Base-by-base conservation (phyloP, 37 sponge, comb jelly and placozoan species). In the Spongilla lacustris region DNA sequence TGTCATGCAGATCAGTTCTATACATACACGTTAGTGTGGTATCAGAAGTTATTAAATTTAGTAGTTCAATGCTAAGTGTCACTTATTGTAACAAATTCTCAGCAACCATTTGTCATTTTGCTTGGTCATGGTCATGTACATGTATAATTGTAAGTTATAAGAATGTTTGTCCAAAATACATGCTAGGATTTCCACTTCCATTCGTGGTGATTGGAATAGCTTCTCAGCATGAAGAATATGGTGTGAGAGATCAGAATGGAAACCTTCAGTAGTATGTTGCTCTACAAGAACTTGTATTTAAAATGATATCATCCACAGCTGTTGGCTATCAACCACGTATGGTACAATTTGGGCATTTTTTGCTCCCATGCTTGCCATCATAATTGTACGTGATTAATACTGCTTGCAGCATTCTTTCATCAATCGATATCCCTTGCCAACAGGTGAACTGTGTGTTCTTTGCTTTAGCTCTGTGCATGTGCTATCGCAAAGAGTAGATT, bases 361-460 rank as follows among this genome's bases (percentile, higher is more conserved):
- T 49, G 81, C 50, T 41, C 90, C 90, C 17, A 85, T 90, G 86
- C 30, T 85, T 29, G 81, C 48, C 28, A 81, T 85, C 21, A 58
- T 90, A 29, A 10, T 90, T 49, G 90, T 90, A 81, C 46, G 90
- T 67, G 23, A 13, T 32, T 23, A 36, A 41, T 23, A 33, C 29
- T n/a, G 29, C 11, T 25, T 58, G 58, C 21, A 58, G 4, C 41
- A 41, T 41, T 41, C 41, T 14, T 58, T n/a, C n/a, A 19, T 14
- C 21, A 10, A 1, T 17, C 11, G 58, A 8, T 17, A 58, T n/a
- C n/a, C n/a, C n/a, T n/a, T n/a, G n/a, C n/a, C n/a, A 70, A n/a
- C 82, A 87, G 88, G 67, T 87, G 23, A 87, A 87, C 50, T 75
- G 81, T 25, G 74, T 80, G 31, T 87, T 87, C 82, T 69, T 87